These are phyloP conservation scores for Euura saliciscinereae DNA, from an alignment of 1,140 invertebrate genomes.

Conservation along the genomic window DNA sequence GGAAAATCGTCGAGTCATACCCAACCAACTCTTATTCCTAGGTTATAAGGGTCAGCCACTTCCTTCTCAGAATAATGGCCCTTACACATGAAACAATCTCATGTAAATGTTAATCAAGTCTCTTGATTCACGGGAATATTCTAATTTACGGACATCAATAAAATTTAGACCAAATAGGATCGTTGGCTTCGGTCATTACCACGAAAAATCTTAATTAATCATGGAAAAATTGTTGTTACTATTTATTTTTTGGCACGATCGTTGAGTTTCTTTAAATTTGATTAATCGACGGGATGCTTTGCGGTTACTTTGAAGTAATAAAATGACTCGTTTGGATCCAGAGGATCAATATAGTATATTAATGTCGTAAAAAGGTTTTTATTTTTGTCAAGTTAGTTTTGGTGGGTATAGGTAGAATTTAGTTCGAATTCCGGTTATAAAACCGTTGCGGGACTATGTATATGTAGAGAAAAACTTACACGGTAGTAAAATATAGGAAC, in stretches of 20 bases:
- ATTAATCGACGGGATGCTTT: too few relatives aligned
- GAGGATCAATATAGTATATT: too few relatives aligned
- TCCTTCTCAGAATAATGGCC: slow-evolving; percentile 12
- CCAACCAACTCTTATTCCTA: neutral
- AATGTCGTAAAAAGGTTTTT: too few relatives aligned
- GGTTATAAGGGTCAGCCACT: slow-evolving; percentile 1
- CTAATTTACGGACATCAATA: neutral
- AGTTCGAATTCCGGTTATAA: neutral
- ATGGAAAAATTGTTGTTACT: too few relatives aligned
- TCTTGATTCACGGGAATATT: neutral
- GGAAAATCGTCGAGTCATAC: slow-evolving; percentile 7
- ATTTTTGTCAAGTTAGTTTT: too few relatives aligned
- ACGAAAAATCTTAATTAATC: too few relatives aligned
- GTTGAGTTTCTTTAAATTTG: too few relatives aligned
- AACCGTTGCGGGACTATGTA: neutral
- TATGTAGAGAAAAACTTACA: neutral
- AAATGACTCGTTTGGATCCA: too few relatives aligned
- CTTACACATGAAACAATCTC: slow-evolving; percentile 12
- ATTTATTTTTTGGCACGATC: too few relatives aligned
- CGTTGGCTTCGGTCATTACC: too few relatives aligned
- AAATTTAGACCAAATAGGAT: neutral
- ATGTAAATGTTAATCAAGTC: slow-evolving; percentile 10
- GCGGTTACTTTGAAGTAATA: too few relatives aligned
- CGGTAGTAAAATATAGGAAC: slow-evolving; percentile 3
- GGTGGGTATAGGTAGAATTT: neutral